These are phyloP conservation scores for Priocnemis perturbator DNA, from an alignment of 2,888 invertebrate genomes.

Conservation along the genomic window DNA sequence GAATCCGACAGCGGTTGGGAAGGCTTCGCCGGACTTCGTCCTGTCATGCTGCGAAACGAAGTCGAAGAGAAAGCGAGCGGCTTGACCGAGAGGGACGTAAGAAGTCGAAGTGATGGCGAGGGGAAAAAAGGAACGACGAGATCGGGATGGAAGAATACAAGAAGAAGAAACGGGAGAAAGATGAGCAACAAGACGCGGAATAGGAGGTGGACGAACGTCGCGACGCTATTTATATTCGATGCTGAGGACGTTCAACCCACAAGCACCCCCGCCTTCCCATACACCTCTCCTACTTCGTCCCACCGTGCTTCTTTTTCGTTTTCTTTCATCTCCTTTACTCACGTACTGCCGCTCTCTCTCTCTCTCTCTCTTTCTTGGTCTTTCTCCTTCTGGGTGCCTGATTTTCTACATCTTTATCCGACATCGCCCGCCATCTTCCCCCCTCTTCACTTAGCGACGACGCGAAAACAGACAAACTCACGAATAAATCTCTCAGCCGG, in stretches of 20 bases:
- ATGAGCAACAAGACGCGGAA: slow-evolving; percentile 27
- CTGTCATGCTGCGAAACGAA: too few species aligned
- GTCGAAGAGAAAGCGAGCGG: background rate
- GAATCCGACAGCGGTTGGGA: too few species aligned
- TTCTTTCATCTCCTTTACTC: slow-evolving; percentile 27
- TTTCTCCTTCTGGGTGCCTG: slow-evolving; percentile 13
- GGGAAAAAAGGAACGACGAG: slow-evolving; percentile 18
- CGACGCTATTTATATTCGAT: slow-evolving; percentile 66
- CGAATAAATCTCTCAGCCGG: slow-evolving; percentile 63
- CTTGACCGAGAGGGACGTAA: background rate
- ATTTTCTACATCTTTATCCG: background rate
- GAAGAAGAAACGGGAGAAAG: slow-evolving; percentile 31
- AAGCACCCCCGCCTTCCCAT: slow-evolving; percentile 53
- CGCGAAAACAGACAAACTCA: slow-evolving; percentile 55
- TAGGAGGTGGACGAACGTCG: slow-evolving; percentile 51
- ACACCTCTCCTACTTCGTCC: slow-evolving; percentile 35
- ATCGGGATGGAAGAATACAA: slow-evolving; percentile 19
- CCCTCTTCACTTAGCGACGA: slow-evolving; percentile 52
- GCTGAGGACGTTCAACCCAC: slow-evolving; percentile 64
- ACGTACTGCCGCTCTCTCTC: slow-evolving; percentile 11
- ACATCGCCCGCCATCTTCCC: slow-evolving; percentile 28
- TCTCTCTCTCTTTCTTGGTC: background rate
- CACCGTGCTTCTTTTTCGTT: slow-evolving; percentile 22
- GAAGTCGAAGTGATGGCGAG: background rate
- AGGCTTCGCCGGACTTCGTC: too few species aligned